Evolutionary conservation across 30 jellyfish, hydroid and myxozoan species (phyloP), one percentile per base, ranked within the genome.

Genomic region (Cassiopea xamachana): DNA sequence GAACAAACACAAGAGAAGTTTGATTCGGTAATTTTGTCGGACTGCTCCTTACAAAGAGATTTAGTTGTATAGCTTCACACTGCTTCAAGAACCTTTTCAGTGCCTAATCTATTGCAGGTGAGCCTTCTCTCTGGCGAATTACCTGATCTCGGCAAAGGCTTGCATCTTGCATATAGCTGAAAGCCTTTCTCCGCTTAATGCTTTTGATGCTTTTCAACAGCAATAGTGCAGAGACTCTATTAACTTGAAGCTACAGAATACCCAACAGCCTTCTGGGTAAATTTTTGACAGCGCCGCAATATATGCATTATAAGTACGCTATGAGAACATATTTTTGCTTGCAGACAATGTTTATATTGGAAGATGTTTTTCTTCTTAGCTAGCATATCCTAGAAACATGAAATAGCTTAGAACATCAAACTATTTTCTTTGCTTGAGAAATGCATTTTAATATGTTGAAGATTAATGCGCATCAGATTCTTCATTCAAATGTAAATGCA

Each of bases 1-100:
- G 55, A 43, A 71, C 80, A 71, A 71, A 71, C 80, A 71, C 80
- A 16, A 19, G 1, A 19, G 17, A 12, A 14, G 27, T 71, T 27
- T 55, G 27, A 18, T 3, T 51, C 80, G 51, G 4, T 71, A 71
- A 71, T 1, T 71, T 71, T n/a, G 80, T 71, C 80, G 80, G 80
- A 16, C 2, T 71, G 55, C 27, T 3, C 0, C 27, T 71, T 55
- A 71, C 27, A 71, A 71, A 71, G 80, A 71, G 55, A 71, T 39
- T 71, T 71, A 7, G n/a, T 18, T 55, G 39, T 39, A 71, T 18
- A 71, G 80, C 18, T 27, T 71, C 51, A 71, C 7, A 71, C 80
- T 19, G 27, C 39, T 71, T 51, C 80, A 15, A n/a, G 10, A 8
- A 3, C 27, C 39, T 55, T 15, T 39, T 71, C 15, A 14, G 27